Evolutionary conservation across 2,888 invertebrate genomes (phyloP).

Genomic region (Perizoma flavofasciatum): DNA sequence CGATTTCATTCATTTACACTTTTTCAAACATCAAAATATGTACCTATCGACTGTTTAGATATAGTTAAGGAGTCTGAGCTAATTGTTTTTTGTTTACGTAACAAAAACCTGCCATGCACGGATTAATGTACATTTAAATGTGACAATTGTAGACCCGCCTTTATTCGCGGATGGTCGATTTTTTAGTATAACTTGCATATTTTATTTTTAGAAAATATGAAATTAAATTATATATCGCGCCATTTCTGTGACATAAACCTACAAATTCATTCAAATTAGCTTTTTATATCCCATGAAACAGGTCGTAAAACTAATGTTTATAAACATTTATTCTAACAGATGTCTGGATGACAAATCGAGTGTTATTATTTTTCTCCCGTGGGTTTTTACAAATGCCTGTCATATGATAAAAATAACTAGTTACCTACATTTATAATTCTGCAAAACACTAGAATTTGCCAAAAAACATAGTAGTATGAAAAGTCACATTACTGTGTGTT

Average conservation of each 20-base stretch:
- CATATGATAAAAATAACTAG: slow-evolving; percentile 26
- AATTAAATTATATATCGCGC: slow-evolving; percentile 25
- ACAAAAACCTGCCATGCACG: too few relatives aligned
- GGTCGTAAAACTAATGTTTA: slow-evolving; percentile 46
- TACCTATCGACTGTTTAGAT: too few relatives aligned
- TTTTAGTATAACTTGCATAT: background rate
- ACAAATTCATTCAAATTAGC: slow-evolving; percentile 48
- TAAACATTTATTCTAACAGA: slow-evolving; percentile 32
- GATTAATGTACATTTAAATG: too few relatives aligned
- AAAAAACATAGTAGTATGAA: too few relatives aligned
- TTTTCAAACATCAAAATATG: too few relatives aligned
- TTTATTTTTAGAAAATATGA: slow-evolving; percentile 13
- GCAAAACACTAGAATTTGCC: too few relatives aligned
- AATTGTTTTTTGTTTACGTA: too few relatives aligned
- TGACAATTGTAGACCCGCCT: too few relatives aligned
- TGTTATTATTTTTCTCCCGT: slow-evolving; percentile 35
- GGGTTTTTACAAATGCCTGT: slow-evolving; percentile 18
- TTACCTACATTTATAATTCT: background rate
- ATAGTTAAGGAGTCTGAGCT: too few relatives aligned
- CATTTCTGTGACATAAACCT: slow-evolving; percentile 51
- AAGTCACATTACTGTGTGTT: too few relatives aligned
- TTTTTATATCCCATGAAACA: slow-evolving; percentile 54
- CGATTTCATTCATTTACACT: slow-evolving; percentile 1
- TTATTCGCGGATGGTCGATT: too few relatives aligned
- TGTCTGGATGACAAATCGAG: slow-evolving; percentile 37